phyloP scores from a whole-genome alignment of 1,140 invertebrate species.

The Brachionus calyciflorus region DNA sequence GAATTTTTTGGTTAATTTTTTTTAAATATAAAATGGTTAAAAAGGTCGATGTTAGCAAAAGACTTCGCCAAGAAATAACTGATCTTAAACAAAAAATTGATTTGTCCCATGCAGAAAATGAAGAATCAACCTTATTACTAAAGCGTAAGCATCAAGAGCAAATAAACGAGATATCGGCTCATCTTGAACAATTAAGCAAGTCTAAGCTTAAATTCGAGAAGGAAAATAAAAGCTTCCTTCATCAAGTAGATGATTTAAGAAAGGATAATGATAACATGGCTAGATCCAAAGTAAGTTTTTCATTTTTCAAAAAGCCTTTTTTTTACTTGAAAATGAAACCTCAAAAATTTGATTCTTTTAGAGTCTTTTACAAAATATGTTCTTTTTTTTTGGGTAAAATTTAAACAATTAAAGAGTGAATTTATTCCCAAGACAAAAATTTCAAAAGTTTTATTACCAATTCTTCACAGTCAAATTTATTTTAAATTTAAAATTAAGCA shows the following conservation, averaged over 20 bases:
- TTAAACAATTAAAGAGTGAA: too few relatives aligned
- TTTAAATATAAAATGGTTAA: too few relatives aligned
- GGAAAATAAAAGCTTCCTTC: slow-evolving; percentile 40
- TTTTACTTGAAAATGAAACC: too few relatives aligned
- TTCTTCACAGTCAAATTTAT: too few relatives aligned
- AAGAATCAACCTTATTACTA: slow-evolving; percentile 5
- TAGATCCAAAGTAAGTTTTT: slow-evolving; percentile 7
- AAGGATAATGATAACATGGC: slow-evolving; percentile 15
- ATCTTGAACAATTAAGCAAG: slow-evolving; percentile 28
- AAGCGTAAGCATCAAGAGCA: slow-evolving; percentile 33
- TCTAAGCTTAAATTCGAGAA: slow-evolving; percentile 33
- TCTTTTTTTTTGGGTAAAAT: too few relatives aligned
- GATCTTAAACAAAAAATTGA: slow-evolving; percentile 39
- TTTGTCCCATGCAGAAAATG: not conserved
- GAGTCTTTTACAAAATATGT: too few relatives aligned
- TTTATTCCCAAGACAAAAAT: too few relatives aligned
- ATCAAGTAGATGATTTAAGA: slow-evolving; percentile 42
- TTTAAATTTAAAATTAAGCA: too few relatives aligned
- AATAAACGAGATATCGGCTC: slow-evolving; percentile 37
- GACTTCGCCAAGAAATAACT: slow-evolving; percentile 34
- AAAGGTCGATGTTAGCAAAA: slow-evolving; percentile 30
- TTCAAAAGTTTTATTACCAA: too few relatives aligned
- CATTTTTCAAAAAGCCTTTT: too few relatives aligned
- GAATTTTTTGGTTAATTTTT: not conserved
- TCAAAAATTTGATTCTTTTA: too few relatives aligned